Base-by-base conservation (phyloP, 2,888 invertebrate species). In the Spialia ferax region DNA sequence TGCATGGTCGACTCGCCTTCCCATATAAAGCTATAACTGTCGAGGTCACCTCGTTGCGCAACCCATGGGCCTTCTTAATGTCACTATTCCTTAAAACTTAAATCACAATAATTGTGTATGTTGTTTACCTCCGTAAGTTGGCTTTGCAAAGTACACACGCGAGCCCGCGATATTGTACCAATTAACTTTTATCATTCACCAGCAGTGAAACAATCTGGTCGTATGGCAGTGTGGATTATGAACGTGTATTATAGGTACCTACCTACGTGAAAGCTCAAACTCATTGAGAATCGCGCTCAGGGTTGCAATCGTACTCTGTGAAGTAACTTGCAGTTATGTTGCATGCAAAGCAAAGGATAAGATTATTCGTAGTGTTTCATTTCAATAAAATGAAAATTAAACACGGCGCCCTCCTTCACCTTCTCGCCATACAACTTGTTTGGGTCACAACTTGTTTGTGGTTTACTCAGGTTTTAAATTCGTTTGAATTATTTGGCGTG, bases 11-110 rank as follows among this genome's bases (percentile, higher is more conserved):
- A 80, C 83, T 89, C 81, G 86, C 76, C 75, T 79, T 77, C 69
- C 91, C 91, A 82, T 88, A 87, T 87, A 89, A 80, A 89, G 91
- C 77, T 77, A 84, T 89, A 89, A 86, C 84, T 78, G 84, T 77
- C 90, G 91, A 91, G 92, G 91, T 84, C 89, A 81, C 80, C 75
- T 75, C 73, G 80, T 85, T 89, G 86, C 81, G 73, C 74, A 77
- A 78, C 79, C 79, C 77, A 76, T 81, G 82, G 79, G 81, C 82
- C 82, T 80, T 81, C 84, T 65, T 65, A 65, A 65, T 65, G 59
- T 65, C 65, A 65, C 59, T 52, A 59, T 65, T 55, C 55, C 42
- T 55, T 65, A 50, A 63, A 50, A 52, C 35, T 52, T 65, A 52
- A 38, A n/a, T n/a, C n/a, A n/a, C n/a, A n/a, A 60, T 65, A 52